phyloP scores from a whole-genome alignment of 2,113 vertebrate species.

The Caracal caracal region DNA sequence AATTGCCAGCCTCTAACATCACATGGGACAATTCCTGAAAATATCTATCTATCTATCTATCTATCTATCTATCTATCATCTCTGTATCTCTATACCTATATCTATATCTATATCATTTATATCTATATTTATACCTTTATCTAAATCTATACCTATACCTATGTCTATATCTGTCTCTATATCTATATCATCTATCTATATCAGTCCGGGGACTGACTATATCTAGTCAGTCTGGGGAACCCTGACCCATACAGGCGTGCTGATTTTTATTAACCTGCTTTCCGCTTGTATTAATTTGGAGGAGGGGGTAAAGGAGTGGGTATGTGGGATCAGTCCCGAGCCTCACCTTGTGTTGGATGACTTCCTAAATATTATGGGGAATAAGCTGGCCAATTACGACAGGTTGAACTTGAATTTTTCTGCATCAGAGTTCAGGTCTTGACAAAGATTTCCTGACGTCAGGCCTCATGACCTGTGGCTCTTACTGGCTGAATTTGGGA shows the following conservation, averaged over 20 bases:
- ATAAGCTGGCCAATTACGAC: background rate
- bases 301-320: background rate
- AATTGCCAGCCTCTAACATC: background rate
- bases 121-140: too few species aligned
- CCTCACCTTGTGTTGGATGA: background rate
- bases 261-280: background rate
- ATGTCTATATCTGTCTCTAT: too few species aligned
- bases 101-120: too few species aligned
- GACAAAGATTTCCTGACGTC: background rate
- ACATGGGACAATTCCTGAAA: background rate
- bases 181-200: too few species aligned
- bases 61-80: too few species aligned
- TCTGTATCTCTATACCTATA: too few species aligned
- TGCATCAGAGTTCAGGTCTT: background rate
- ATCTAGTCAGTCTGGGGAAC: background rate
- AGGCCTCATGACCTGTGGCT: background rate
- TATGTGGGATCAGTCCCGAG: background rate
- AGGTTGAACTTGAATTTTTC: background rate
- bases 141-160: too few species aligned
- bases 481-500: background rate
- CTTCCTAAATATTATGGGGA: background rate
- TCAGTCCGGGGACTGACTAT: too few species aligned
- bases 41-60: too few species aligned
- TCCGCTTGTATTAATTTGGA: background rate
- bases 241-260: background rate